A percentile compares a stretch with the other conserved stretches of the same genome.
Conservation (phyloP, 2,888 invertebrate species). For the Aphidius colemani region DNA sequence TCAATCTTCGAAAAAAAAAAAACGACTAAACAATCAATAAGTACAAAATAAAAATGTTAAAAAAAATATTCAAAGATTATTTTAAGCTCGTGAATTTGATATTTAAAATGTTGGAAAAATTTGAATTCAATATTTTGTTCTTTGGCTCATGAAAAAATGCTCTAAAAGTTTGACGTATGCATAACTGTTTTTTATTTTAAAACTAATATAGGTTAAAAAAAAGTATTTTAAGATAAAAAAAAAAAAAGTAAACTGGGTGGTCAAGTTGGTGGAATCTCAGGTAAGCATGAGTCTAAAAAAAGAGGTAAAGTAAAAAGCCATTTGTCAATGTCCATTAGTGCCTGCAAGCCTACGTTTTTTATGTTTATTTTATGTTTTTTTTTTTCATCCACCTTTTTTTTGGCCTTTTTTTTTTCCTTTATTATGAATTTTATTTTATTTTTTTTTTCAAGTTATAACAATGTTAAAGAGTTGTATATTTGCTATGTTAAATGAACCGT, state of each 20-base stretch:
- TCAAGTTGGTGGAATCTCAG: not conserved
- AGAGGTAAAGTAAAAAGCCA: conserved; percentile 22
- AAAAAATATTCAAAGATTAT: not conserved
- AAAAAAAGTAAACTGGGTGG: conserved; percentile 6
- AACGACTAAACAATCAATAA: not conserved
- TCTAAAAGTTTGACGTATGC: no score
- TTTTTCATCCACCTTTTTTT: conserved; percentile 17
- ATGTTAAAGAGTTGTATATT: conserved; percentile 55
- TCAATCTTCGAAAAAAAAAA: no score
- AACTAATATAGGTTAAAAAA: no score
- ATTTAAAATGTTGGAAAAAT: no score
- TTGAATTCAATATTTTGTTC: no score
- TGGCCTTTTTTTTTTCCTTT: no score
- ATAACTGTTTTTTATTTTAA: no score
- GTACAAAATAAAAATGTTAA: not conserved
- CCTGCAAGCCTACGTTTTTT: conserved; percentile 40
- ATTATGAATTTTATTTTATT: no score
- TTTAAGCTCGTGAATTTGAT: no score
- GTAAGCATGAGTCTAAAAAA: not conserved
- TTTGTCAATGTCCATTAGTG: conserved; percentile 44
- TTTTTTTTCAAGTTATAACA: conserved; percentile 28
- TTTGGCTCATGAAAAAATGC: no score
- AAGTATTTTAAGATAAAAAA: no score
- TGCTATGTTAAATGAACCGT: conserved; percentile 52
- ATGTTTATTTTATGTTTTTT: conserved; percentile 13